phyloP scores from a whole-genome alignment of 2,888 invertebrate species.

The Eretmocerus hayati region DNA sequence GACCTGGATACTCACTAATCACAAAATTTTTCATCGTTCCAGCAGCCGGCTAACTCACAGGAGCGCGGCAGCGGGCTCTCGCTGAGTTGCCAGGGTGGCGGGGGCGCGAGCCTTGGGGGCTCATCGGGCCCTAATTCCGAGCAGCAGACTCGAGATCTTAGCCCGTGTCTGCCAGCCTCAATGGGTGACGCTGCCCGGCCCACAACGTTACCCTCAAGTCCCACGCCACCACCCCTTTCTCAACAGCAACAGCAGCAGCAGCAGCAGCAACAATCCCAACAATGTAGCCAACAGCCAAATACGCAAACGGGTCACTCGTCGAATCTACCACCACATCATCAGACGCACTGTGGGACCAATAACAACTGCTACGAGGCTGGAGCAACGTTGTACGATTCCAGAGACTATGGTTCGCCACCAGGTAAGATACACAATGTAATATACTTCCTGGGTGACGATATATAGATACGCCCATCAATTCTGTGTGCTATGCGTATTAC shows the following conservation, averaged over 20 bases:
- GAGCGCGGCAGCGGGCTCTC: conserved; percentile 46
- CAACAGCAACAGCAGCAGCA: conserved; percentile 52
- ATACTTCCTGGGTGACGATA: no score
- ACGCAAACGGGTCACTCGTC: conserved; percentile 29
- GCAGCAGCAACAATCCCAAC: conserved; percentile 45
- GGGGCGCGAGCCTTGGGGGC: conserved; percentile 51
- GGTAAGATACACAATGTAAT: conserved; percentile 33
- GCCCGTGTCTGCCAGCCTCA: conserved; percentile 65
- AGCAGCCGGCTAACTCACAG: conserved; percentile 56
- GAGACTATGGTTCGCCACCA: conserved; percentile 44
- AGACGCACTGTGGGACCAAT: conserved; percentile 47
- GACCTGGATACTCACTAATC: no score
- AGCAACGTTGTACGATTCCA: conserved; percentile 47
- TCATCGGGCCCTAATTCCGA: conserved; percentile 44
- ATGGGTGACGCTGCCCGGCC: conserved; percentile 52
- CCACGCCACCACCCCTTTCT: conserved; percentile 42
- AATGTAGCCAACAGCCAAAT: conserved; percentile 9
- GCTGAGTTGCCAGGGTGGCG: conserved; percentile 52
- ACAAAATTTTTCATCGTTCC: no score
- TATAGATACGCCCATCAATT: not conserved
- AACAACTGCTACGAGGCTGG: conserved; percentile 50
- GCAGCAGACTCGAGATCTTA: conserved; percentile 67
- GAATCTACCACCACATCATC: conserved; percentile 36
- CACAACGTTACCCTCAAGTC: conserved; percentile 49
- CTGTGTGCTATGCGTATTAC: no score